Percentiles rank a stretch among this genome's conserved stretches.
These are phyloP conservation scores for Corvus cornix DNA, from an alignment of 2,113 vertebrate genomes.

Conservation along the genomic window DNA sequence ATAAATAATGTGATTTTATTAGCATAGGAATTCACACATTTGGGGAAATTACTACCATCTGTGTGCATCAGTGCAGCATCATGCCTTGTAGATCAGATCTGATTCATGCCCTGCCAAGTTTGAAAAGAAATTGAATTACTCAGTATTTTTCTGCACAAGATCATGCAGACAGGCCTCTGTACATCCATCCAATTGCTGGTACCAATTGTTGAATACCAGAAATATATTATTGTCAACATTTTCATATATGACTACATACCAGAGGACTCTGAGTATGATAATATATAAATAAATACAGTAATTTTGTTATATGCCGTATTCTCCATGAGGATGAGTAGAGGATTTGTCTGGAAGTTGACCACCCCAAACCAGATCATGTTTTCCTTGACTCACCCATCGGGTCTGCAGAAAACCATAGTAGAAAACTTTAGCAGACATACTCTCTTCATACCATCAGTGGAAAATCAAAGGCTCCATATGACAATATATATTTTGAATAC, in stretches of 20 bases:
- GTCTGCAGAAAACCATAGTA: not conserved
- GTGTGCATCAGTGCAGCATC: not conserved
- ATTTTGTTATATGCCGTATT: not conserved
- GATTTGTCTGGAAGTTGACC: not conserved
- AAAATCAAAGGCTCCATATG: not conserved
- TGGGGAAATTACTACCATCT: slow-evolving; percentile 6
- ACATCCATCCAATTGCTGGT: not conserved
- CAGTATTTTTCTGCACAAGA: not conserved
- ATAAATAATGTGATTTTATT: slow-evolving; percentile 19
- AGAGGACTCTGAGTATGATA: not conserved
- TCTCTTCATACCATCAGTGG: not conserved
- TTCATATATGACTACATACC: not conserved
- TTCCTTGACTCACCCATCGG: not conserved
- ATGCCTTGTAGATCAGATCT: not conserved
- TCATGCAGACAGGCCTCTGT: not conserved
- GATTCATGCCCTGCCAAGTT: not conserved
- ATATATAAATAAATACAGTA: not conserved
- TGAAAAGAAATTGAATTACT: not conserved
- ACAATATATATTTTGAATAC: not conserved
- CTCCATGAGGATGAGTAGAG: not conserved
- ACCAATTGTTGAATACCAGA: not conserved
- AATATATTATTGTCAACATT: not conserved
- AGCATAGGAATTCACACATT: not conserved
- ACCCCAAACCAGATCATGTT: not conserved
- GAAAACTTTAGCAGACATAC: not conserved